Percentiles rank a stretch among this genome's conserved stretches.
phyloP scores from a whole-genome alignment of 2,797 vertebrate genomes.

The Muscicapa striata region DNA sequence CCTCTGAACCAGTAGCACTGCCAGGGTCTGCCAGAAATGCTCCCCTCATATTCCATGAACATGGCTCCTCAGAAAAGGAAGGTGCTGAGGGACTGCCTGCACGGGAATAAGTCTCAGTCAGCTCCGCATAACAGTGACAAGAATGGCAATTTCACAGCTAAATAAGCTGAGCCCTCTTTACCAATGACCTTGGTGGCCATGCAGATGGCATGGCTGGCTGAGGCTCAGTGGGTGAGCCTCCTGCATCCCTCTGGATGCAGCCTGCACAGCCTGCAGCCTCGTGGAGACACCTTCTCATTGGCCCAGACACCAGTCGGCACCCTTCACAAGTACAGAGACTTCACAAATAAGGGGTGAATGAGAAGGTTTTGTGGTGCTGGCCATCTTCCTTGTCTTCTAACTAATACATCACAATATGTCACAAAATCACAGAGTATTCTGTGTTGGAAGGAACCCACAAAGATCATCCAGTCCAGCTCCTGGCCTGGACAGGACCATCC shows the following conservation, averaged over 20 bases:
- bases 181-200: background rate
- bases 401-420: background rate
- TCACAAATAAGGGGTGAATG: background rate
- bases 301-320: background rate
- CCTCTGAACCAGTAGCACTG: background rate
- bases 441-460: background rate
- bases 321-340: background rate
- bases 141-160: background rate
- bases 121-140: background rate
- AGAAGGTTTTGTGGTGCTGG: background rate
- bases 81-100: background rate
- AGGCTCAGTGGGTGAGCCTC: rapidly evolving
- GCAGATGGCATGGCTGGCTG: background rate
- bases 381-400: background rate
- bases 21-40: background rate
- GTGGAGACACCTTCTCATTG: rapidly evolving
- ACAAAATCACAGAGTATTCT: background rate
- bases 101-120: background rate
- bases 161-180: background rate
- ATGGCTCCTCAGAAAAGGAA: rapidly evolving
- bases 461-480: too few relatives aligned
- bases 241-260: background rate
- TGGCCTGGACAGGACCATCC: background rate
- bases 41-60: background rate
- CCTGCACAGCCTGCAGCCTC: background rate